phyloP scores from a whole-genome alignment of 2,888 invertebrate species.

The Dasypogon diadema region DNA sequence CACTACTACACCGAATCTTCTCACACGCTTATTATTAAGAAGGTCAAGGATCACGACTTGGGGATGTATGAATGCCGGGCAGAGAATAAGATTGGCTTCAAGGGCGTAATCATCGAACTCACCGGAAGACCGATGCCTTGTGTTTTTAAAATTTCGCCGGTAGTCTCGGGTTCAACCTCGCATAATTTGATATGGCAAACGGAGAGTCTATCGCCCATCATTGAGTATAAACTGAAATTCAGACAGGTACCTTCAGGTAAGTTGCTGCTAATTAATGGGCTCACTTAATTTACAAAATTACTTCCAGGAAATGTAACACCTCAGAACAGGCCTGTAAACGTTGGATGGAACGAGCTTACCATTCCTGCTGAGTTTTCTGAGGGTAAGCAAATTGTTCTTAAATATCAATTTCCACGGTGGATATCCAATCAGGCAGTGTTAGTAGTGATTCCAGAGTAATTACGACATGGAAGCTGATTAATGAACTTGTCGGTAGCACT shows the following conservation, averaged over 20 bases:
- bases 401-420: neutral
- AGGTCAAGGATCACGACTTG: conserved; percentile 77
- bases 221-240: conserved; percentile 74
- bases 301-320: conserved; percentile 60
- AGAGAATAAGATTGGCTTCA: conserved; percentile 79
- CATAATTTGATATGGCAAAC: conserved; percentile 87
- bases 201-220: conserved; percentile 83
- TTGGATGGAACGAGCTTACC: conserved; percentile 66
- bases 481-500: conserved; percentile 27
- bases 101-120: conserved; percentile 78
- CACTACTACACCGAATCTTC: conserved; percentile 72
- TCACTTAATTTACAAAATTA: neutral
- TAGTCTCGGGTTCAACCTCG: conserved; percentile 68
- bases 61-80: conserved; percentile 85
- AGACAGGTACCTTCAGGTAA: conserved; percentile 66
- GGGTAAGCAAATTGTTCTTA: conserved; percentile 59
- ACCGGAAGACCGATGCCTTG: conserved; percentile 72
- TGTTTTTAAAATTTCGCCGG: conserved; percentile 65
- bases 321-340: conserved; percentile 57
- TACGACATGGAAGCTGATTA: neutral
- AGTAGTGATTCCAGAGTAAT: neutral
- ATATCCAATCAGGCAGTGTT: neutral
- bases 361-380: conserved; percentile 65
- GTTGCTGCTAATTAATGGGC: conserved; percentile 17
- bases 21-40: conserved; percentile 77